Evolutionary conservation across 1,140 invertebrate species (phyloP).

Genomic region (Drosophila sucinea): DNA sequence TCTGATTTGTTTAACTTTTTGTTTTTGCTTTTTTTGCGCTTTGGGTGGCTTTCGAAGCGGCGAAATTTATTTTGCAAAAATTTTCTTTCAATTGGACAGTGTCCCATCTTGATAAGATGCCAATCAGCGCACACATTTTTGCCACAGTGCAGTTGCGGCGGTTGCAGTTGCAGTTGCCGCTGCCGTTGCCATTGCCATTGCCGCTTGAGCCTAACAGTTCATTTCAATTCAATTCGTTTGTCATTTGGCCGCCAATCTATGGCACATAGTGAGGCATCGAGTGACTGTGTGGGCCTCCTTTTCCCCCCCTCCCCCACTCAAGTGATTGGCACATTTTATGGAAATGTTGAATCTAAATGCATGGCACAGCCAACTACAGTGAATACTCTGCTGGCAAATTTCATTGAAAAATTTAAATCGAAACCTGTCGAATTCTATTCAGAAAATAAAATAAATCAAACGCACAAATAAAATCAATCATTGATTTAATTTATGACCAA

Average conservation of each 20-base stretch:
- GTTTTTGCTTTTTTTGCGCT: conserved; percentile 38
- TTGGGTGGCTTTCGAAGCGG: conserved; percentile 65
- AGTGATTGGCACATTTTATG: conserved; percentile 78
- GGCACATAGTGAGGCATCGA: not conserved
- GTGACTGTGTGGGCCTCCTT: conserved; percentile 57
- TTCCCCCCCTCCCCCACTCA: conserved; percentile 24
- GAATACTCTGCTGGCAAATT: not conserved
- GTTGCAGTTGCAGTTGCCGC: conserved; percentile 17
- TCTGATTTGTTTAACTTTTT: conserved; percentile 33
- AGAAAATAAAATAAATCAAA: too few species aligned
- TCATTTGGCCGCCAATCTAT: conserved; percentile 55
- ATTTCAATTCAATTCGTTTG: conserved; percentile 82
- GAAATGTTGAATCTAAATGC: conserved; percentile 64
- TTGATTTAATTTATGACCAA: not conserved
- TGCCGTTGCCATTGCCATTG: conserved; percentile 1
- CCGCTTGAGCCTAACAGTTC: conserved; percentile 54
- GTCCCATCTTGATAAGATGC: conserved; percentile 82
- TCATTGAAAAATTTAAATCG: too few species aligned
- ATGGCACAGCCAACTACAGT: conserved; percentile 28
- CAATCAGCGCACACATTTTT: conserved; percentile 74
- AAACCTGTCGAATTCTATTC: too few species aligned
- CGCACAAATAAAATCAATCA: too few species aligned
- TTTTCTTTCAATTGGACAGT: conserved; percentile 80
- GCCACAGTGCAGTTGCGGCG: conserved; percentile 29
- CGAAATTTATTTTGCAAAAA: conserved; percentile 78